phyloP scores from a whole-genome alignment of 2,797 vertebrate genomes.

The Agapornis canus region DNA sequence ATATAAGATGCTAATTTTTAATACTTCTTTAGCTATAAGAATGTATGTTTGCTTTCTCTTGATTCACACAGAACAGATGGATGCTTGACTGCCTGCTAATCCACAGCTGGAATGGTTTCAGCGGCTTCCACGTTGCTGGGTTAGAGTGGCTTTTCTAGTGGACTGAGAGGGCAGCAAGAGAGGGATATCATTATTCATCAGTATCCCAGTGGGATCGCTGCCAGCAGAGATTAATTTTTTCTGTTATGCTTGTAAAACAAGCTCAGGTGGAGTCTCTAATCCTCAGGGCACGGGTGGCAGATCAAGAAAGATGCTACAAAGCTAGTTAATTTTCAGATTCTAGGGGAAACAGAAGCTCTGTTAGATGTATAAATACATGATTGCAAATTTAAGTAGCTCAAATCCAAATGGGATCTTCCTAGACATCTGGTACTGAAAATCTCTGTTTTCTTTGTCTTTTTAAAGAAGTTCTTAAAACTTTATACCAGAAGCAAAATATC shows the following conservation, averaged over 20 bases:
- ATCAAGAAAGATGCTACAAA: constrained; percentile 89
- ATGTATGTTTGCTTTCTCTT: constrained; percentile 79
- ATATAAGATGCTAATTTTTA: constrained; percentile 68
- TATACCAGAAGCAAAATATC: constrained; percentile 59
- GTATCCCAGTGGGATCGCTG: constrained; percentile 85
- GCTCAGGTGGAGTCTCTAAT: constrained; percentile 89
- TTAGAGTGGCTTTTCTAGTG: constrained; percentile 88
- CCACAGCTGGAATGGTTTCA: constrained; percentile 88
- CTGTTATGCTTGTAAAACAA: constrained; percentile 89
- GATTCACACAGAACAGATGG: constrained; percentile 84
- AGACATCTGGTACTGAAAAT: constrained; percentile 85
- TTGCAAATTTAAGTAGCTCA: constrained; percentile 88
- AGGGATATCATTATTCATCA: constrained; percentile 89
- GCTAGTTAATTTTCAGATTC: constrained; percentile 89
- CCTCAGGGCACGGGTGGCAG: constrained; percentile 87
- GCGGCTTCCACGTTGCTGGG: constrained; percentile 82
- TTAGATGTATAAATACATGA: constrained; percentile 88
- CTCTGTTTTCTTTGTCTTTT: constrained; percentile 78
- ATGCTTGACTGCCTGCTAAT: constrained; percentile 87
- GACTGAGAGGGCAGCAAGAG: constrained; percentile 87
- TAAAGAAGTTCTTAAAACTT: constrained; percentile 79
- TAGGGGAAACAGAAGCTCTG: constrained; percentile 86
- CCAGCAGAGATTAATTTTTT: constrained; percentile 90
- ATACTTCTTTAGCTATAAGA: constrained; percentile 74
- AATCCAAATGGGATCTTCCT: constrained; percentile 85